These are phyloP conservation scores for Tetraneura akinire DNA, from an alignment of 1,140 invertebrate genomes.

Conservation along the genomic window DNA sequence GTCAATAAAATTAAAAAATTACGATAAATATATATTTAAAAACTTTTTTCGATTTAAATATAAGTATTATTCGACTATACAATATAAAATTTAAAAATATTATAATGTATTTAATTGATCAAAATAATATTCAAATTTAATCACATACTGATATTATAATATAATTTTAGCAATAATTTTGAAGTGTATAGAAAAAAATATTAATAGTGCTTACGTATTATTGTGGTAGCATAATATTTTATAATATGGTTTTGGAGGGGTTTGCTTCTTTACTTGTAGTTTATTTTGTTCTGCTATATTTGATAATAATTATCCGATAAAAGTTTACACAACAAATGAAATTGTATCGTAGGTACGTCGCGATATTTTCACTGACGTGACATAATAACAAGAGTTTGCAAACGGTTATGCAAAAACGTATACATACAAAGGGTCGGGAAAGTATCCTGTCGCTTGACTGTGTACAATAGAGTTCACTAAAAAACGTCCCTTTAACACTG, in stretches of 20 bases:
- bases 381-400: constrained; percentile 22
- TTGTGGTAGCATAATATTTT: neutral
- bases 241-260: neutral
- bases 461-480: constrained; percentile 46
- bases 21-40: no score
- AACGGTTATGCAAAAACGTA: constrained; percentile 36
- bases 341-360: neutral
- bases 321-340: neutral
- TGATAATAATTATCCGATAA: constrained; percentile 12
- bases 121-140: no score
- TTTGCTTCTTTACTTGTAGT: neutral
- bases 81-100: no score
- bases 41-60: no score
- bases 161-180: no score
- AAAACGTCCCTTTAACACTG: constrained; percentile 46
- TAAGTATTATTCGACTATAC: no score
- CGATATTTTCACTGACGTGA: constrained; percentile 18
- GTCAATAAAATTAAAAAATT: no score
- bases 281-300: no score
- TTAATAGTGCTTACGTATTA: no score
- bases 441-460: constrained; percentile 43
- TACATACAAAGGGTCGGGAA: neutral
- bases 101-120: no score
- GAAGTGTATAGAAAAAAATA: no score
- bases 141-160: no score